Evolutionary conservation across 1,140 invertebrate species (phyloP), one percentile per base, ranked within the genome.

Genomic region (Aricia agestis): DNA sequence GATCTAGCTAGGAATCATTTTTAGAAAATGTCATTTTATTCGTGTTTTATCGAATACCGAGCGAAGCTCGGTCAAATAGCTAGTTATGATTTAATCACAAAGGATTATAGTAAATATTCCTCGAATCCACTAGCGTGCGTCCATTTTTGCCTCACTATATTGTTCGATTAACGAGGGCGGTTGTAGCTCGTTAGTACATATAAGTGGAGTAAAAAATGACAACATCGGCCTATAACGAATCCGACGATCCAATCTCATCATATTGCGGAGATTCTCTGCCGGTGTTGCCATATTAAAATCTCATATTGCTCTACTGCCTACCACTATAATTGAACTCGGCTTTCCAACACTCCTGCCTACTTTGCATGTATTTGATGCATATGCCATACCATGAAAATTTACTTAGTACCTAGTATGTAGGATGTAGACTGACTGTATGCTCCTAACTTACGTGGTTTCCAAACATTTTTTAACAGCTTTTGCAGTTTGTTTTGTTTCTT

Each of bases 201-300:
- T 52, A 52, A 63, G 59, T 25, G 19, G 17, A 25, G 17, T 19
- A 63, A 59, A 63, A 63, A 63, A 63, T 25, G 59, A 63, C 59
- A 63, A 63, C 59, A 63, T 19, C 19, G 59, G 59, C 19, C 17
- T 11, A 18, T 63, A 63, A 63, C 19, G 59, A 25, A 11, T 63
- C 58, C n/a, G n/a, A 63, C 10, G 18, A 25, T 25, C 19, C 18
- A 63, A 25, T 63, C 18, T 17, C 18, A 63, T 63, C 18, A 63
- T 63, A 63, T 63, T 19, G 59, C 18, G 18, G 59, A 63, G 59
- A 63, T 63, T 10, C n/a, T 63, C 59, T 63, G 17, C 59, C 59
- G 19, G 59, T 7, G 59, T 63, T 63, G 59, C 59, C 18, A 63
- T 11, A 19, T 13, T 52, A 9, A 52, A 15, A 52, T 0, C 45